Base-by-base conservation (phyloP, 1,140 invertebrate species). In the Stegodyphus dumicola region DNA sequence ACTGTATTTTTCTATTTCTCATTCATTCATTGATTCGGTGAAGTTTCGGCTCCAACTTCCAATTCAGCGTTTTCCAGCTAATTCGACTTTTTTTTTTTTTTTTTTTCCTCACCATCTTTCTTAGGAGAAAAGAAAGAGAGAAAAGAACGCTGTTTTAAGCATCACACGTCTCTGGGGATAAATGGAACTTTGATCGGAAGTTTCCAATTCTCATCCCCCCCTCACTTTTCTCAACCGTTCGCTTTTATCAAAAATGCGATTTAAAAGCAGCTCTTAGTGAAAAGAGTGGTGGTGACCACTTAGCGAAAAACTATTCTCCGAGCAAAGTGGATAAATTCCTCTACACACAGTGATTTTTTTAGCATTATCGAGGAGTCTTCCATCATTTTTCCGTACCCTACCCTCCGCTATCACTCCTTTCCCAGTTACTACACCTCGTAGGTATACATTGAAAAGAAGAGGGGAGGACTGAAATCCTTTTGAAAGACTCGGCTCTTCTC, bases 311-410 rank as follows among this genome's bases (percentile, higher is more conserved):
- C 79, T 81, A 81, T 81, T 81, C 70, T 74, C 60, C 79, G 54
- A 74, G 79, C 79, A 81, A 81, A 81, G 79, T 81, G 79, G 79
- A 81, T 81, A 81, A 81, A 81, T 81, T 81, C 79, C 71, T 81
- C 79, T 74, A 74, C 79, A 81, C 70, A 71, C 77, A 80, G 77
- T 81, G 79, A 81, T 81, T 81, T 81, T 81, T 81, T 81, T 70
- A 81, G 66, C 79, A 81, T 81, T 81, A 81, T 74, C 79, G 69
- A 66, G 70, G 49, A 60, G 79, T 81, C 79, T 81, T 81, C 79
- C 73, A 81, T 81, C 79, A 81, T 81, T 81, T 81, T 81, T 81
- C 66, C 13, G 53, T 11, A 13, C 53, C 52, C 53, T n/a, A 33
- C 33, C 67, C 64, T 67, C 17, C 77, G 11, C 66, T 15, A 17